Evolutionary conservation across 1,140 invertebrate species (phyloP).

Genomic region (Lysiphlebus fabarum): DNA sequence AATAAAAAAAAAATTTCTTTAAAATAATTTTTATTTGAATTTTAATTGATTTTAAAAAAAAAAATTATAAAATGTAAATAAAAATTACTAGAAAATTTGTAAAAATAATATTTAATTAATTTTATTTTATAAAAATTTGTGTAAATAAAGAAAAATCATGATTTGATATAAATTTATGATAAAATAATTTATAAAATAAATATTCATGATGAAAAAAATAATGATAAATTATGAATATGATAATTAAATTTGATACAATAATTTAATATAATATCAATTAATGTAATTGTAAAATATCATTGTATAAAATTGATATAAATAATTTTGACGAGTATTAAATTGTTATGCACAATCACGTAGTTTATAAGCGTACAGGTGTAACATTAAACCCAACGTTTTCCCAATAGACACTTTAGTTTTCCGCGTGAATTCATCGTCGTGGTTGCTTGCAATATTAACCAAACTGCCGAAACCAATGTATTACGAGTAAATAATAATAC

Average conservation of each 20-base stretch:
- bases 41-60: too few relatives aligned
- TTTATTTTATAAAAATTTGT: too few relatives aligned
- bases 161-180: too few relatives aligned
- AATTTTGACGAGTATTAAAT: conserved; percentile 23
- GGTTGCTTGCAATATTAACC: conserved; percentile 22
- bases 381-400: conserved; percentile 19
- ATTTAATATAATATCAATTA: not conserved
- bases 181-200: not conserved
- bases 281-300: conserved; percentile 13
- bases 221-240: not conserved
- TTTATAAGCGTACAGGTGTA: conserved; percentile 16
- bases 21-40: too few relatives aligned
- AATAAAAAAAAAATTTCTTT: too few relatives aligned
- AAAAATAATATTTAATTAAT: too few relatives aligned
- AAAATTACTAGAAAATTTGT: too few relatives aligned
- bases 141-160: too few relatives aligned
- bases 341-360: conserved; percentile 27
- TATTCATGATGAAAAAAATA: not conserved
- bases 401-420: conserved; percentile 27
- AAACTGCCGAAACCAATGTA: conserved; percentile 23
- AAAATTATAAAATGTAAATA: too few relatives aligned
- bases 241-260: not conserved
- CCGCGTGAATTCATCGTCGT: conserved; percentile 25
- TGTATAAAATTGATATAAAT: conserved; percentile 17
- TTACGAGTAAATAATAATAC: conserved; percentile 27